Conservation (phyloP, 2,797 vertebrate species). For the Scomberomorus guttatus region DNA sequence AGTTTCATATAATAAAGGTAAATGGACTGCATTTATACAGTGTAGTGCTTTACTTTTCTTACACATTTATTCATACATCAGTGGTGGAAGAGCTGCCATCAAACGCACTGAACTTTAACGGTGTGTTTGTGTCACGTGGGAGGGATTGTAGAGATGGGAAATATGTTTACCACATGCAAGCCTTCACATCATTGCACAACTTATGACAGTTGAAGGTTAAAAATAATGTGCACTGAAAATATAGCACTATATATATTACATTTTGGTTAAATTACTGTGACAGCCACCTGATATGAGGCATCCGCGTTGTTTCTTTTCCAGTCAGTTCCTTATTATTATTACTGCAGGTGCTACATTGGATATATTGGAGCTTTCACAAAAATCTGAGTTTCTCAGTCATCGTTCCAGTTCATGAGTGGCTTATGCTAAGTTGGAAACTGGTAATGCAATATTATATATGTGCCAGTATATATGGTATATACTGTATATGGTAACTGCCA, state of each 20-base stretch:
- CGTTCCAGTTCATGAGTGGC: no score
- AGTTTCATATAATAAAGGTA: slow-evolving; percentile 18
- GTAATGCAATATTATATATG: no score
- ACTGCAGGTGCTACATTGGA: neutral
- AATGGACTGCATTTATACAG: neutral
- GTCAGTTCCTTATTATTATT: neutral
- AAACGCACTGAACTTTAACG: neutral
- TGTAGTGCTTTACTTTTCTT: neutral
- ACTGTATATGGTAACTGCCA: no score
- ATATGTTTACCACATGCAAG: neutral
- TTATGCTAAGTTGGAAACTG: no score
- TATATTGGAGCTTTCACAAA: neutral
- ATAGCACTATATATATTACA: neutral
- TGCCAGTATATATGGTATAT: no score
- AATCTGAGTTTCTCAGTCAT: no score
- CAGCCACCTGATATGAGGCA: no score
- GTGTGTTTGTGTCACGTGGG: neutral
- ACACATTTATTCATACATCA: slow-evolving; percentile 1
- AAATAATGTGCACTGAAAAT: neutral
- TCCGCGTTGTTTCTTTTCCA: neutral
- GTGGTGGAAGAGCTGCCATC: slow-evolving; percentile 1
- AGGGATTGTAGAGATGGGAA: neutral
- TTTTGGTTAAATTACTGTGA: neutral
- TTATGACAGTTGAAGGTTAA: neutral
- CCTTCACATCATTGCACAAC: neutral